phyloP scores from a whole-genome alignment of 2,797 vertebrate genomes.

The Podarcis siculus region DNA sequence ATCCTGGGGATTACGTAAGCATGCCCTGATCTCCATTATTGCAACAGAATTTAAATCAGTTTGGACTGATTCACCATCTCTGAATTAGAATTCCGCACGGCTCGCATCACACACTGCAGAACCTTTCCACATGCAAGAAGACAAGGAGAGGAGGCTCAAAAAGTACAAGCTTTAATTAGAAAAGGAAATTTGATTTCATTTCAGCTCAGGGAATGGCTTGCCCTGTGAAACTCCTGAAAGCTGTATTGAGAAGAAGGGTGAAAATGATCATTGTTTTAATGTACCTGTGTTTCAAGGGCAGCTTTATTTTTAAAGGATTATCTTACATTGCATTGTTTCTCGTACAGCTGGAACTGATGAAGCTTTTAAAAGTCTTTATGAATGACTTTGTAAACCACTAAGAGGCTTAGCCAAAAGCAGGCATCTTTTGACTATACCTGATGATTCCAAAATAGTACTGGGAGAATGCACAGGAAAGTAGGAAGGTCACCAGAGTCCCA shows the following conservation, averaged over 20 bases:
- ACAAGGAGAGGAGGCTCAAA: conserved; percentile 52
- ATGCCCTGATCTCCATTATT: conserved; percentile 23
- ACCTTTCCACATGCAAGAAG: conserved; percentile 67
- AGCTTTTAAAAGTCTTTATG: conserved; percentile 10
- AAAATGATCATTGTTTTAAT: conserved; percentile 60
- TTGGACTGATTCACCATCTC: conserved; percentile 47
- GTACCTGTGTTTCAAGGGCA: conserved; percentile 63
- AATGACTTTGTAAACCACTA: conserved; percentile 3
- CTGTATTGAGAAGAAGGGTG: conserved; percentile 42
- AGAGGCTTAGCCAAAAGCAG: conserved; percentile 8
- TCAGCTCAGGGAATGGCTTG: conserved; percentile 53
- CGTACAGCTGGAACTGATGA: not conserved
- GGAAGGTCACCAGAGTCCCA: not conserved
- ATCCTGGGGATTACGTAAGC: conserved; percentile 23
- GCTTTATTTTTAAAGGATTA: conserved; percentile 54
- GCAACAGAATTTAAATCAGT: conserved; percentile 42
- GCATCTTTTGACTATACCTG: conserved; percentile 2
- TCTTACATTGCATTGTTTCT: not conserved
- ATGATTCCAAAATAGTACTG: not conserved
- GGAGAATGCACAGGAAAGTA: not conserved
- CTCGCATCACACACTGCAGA: conserved; percentile 52
- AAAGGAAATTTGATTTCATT: conserved; percentile 63
- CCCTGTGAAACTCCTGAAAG: conserved; percentile 47
- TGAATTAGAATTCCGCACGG: conserved; percentile 47
- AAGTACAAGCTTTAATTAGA: conserved; percentile 68